A percentile compares a stretch with the other conserved stretches of the same genome.
Conservation (phyloP, 2,797 vertebrate genomes). For the Sandelia bainsii region DNA sequence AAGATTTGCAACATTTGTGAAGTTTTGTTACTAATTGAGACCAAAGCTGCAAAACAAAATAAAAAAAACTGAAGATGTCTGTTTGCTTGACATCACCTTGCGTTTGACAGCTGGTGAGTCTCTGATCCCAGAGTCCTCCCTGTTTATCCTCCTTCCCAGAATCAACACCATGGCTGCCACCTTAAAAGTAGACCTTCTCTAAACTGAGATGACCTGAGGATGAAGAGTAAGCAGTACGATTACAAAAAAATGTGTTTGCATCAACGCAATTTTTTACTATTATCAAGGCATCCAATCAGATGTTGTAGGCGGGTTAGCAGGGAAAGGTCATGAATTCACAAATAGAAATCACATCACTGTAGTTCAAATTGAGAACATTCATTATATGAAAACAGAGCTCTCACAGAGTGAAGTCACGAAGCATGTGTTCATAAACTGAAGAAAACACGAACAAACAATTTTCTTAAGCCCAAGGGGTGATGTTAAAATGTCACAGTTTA, state of each 20-base stretch:
- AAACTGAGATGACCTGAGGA: slow-evolving; percentile 47
- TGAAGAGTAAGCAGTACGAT: slow-evolving; percentile 14
- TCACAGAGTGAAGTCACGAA: slow-evolving; percentile 21
- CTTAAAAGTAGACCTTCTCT: slow-evolving; percentile 44
- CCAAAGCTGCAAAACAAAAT: background rate
- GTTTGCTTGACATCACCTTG: slow-evolving; percentile 79
- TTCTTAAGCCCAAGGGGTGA: slow-evolving; percentile 14
- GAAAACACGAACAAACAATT: slow-evolving; percentile 22
- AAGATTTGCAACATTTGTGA: background rate
- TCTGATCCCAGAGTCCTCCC: slow-evolving; percentile 92
- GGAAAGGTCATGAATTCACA: slow-evolving; percentile 9
- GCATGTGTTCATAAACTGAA: slow-evolving; percentile 4
- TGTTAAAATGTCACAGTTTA: slow-evolving; percentile 1
- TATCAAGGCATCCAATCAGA: background rate
- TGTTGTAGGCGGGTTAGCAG: background rate
- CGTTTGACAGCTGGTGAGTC: slow-evolving; percentile 97
- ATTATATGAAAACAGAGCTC: slow-evolving; percentile 36
- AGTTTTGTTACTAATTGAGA: background rate
- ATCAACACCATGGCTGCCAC: slow-evolving; percentile 97
- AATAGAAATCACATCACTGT: slow-evolving; percentile 18
- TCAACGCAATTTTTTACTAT: background rate
- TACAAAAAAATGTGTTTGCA: background rate
- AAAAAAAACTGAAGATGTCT: background rate
- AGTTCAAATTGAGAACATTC: slow-evolving; percentile 36
- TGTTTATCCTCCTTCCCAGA: slow-evolving; percentile 94